A percentile compares a stretch with the other conserved stretches of the same genome.
phyloP scores from a whole-genome alignment of 2,797 vertebrate species.

The Phalanger gymnotis region DNA sequence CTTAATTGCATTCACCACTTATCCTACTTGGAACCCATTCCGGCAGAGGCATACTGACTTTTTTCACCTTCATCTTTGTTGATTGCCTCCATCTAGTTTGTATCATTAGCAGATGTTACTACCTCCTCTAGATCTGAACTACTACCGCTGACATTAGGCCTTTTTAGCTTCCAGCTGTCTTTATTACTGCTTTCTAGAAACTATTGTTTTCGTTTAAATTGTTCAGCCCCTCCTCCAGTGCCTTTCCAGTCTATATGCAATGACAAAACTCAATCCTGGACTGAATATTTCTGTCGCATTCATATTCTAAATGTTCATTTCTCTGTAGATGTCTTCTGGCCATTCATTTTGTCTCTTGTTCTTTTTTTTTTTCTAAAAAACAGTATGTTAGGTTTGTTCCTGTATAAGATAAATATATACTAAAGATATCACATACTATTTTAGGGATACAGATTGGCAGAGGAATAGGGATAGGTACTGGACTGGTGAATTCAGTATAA shows the following conservation, averaged over 20 bases:
- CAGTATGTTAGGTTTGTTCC: background rate
- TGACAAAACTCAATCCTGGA: background rate
- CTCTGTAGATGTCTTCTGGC: background rate
- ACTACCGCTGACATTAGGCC: background rate
- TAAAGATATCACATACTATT: background rate
- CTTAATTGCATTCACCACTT: constrained; percentile 76
- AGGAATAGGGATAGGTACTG: background rate
- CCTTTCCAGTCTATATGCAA: fast-evolving
- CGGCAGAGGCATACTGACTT: constrained; percentile 54
- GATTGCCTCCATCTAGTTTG: constrained; percentile 27
- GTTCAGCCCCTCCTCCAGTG: fast-evolving
- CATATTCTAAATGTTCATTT: background rate
- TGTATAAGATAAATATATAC: background rate
- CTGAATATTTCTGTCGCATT: fast-evolving
- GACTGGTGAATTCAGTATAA: background rate
- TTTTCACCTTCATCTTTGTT: constrained; percentile 69
- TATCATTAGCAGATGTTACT: constrained; percentile 57
- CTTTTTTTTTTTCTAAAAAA: background rate
- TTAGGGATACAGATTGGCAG: background rate
- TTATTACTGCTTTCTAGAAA: fast-evolving
- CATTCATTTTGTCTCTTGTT: background rate
- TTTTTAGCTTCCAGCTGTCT: fast-evolving
- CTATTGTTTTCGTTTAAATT: fast-evolving
- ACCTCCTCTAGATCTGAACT: constrained; percentile 9
- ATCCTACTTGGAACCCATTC: constrained; percentile 56